Conservation (phyloP, 2,888 invertebrate genomes). For the Himalopsyche anomala region DNA sequence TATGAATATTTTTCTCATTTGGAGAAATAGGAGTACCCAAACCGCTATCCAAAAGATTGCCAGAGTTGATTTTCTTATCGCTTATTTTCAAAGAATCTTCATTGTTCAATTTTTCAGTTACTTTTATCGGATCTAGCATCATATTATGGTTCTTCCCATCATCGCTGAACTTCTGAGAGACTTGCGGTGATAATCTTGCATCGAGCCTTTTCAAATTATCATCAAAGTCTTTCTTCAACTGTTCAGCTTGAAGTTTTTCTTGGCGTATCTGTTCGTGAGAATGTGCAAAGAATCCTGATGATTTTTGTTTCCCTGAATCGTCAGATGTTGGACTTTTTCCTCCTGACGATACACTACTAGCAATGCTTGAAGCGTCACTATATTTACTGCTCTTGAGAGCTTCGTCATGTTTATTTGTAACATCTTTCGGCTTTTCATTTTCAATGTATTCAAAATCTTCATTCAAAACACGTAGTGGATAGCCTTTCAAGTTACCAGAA, state of each 20-base stretch:
- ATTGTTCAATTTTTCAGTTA: slow-evolving; percentile 72
- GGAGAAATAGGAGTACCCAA: slow-evolving; percentile 80
- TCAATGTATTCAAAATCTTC: slow-evolving; percentile 70
- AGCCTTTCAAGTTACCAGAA: slow-evolving; percentile 68
- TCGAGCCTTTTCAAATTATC: slow-evolving; percentile 73
- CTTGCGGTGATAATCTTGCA: slow-evolving; percentile 68
- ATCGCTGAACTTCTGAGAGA: slow-evolving; percentile 66
- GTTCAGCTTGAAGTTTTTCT: slow-evolving; percentile 76
- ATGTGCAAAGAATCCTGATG: slow-evolving; percentile 80
- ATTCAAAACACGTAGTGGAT: slow-evolving; percentile 75
- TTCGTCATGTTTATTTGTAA: slow-evolving; percentile 72
- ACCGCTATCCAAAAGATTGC: slow-evolving; percentile 76
- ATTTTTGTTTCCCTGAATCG: slow-evolving; percentile 66
- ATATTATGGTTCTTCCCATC: slow-evolving; percentile 69
- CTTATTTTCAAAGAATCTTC: slow-evolving; percentile 63
- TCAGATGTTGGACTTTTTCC: slow-evolving; percentile 46
- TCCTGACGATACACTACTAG: slow-evolving; percentile 58
- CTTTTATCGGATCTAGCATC: slow-evolving; percentile 68
- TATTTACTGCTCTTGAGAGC: slow-evolving; percentile 72
- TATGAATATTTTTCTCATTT: slow-evolving; percentile 67
- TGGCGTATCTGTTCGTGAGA: slow-evolving; percentile 84
- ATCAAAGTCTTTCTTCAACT: slow-evolving; percentile 74
- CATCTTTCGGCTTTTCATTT: slow-evolving; percentile 68
- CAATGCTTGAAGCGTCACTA: slow-evolving; percentile 71
- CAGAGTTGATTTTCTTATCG: slow-evolving; percentile 66